These are phyloP conservation scores for Oxycera nigricornis DNA, from an alignment of 2,888 invertebrate genomes.

Conservation along the genomic window DNA sequence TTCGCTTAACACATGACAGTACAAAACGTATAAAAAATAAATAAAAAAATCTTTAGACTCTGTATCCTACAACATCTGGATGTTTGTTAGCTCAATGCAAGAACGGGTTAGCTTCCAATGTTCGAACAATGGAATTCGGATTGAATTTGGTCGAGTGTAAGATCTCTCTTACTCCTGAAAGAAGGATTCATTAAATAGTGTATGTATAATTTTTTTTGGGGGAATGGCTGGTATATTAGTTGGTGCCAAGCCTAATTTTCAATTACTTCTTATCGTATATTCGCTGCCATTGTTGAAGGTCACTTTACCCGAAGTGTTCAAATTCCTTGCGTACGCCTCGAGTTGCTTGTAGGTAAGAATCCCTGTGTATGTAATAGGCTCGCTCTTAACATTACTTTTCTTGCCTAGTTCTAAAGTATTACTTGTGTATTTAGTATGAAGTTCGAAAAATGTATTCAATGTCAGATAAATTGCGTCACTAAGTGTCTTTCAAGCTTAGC, in stretches of 20 bases:
- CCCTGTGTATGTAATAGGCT: conserved; percentile 43
- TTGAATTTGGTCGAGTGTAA: conserved; percentile 3
- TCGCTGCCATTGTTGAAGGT: conserved; percentile 40
- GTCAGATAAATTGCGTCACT: conserved; percentile 11
- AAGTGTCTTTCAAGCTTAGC: too few species aligned
- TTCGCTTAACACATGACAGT: conserved; percentile 5
- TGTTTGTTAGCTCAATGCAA: not conserved
- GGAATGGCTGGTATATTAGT: not conserved
- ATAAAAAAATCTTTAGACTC: conserved; percentile 14
- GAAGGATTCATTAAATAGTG: not conserved
- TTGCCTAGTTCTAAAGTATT: conserved; percentile 25
- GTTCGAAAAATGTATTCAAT: not conserved
- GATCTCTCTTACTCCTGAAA: conserved; percentile 35
- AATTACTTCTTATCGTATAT: conserved; percentile 31
- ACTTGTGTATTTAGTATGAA: conserved; percentile 12
- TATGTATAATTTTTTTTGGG: not conserved
- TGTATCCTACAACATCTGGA: not conserved
- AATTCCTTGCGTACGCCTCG: conserved; percentile 42
- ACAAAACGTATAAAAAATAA: conserved; percentile 37
- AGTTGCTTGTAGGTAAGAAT: conserved; percentile 42
- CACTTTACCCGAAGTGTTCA: conserved; percentile 40
- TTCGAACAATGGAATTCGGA: conserved; percentile 25
- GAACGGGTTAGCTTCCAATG: not conserved
- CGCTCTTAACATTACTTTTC: conserved; percentile 18
- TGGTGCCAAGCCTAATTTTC: not conserved